Percentiles rank a stretch among this genome's conserved stretches.
Conservation (phyloP, 1,140 invertebrate species). For the Metaphire vulgaris region DNA sequence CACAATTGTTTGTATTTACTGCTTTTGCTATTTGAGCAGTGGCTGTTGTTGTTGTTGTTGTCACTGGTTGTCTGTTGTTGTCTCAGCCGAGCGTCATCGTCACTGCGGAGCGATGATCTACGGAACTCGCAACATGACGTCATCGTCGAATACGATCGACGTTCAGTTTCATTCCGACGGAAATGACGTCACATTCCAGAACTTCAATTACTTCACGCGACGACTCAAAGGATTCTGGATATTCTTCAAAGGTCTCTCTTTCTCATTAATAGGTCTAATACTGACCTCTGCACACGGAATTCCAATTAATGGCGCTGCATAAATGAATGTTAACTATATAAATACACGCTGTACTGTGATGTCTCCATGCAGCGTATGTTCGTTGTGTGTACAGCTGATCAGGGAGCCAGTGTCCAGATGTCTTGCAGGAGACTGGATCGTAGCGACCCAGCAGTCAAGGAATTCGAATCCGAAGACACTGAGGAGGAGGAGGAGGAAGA, state of each 20-base stretch:
- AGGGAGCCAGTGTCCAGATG: conserved; percentile 11
- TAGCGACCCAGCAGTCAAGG: conserved; percentile 5
- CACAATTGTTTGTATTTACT: too few relatives aligned
- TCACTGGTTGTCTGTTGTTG: too few relatives aligned
- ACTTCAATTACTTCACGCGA: conserved; percentile 27
- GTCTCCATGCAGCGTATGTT: too few relatives aligned
- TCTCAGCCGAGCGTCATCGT: conserved; percentile 15
- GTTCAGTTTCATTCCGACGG: conserved; percentile 24
- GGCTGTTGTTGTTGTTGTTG: too few relatives aligned
- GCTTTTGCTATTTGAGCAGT: too few relatives aligned
- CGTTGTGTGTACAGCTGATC: conserved; percentile 5
- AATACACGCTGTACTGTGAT: too few relatives aligned
- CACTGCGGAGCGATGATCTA: conserved; percentile 26
- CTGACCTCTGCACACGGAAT: not conserved
- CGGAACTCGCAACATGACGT: conserved; percentile 18
- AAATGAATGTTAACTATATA: too few relatives aligned
- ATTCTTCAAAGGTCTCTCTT: conserved; percentile 15
- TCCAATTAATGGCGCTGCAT: too few relatives aligned
- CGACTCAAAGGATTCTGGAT: conserved; percentile 27
- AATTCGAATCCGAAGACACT: conserved; percentile 14
- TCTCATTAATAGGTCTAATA: not conserved
- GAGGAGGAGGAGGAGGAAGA: conserved; percentile 7
- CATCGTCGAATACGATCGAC: conserved; percentile 6
- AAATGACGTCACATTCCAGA: conserved; percentile 15
- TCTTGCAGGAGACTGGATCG: not conserved